Conservation (phyloP, 2,888 invertebrate species). For the Tiliacea citrago region DNA sequence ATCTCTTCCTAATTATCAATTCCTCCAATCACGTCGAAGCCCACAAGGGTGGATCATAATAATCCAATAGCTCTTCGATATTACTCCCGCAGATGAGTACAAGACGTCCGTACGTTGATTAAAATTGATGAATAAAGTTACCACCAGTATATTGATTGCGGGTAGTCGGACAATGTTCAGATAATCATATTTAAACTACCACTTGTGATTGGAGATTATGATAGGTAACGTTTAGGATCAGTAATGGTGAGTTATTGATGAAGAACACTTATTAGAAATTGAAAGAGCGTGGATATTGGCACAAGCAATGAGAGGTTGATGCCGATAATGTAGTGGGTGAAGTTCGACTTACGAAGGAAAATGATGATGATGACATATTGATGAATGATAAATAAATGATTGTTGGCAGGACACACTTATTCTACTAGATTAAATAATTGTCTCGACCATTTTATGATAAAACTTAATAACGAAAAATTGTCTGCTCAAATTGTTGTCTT, state of each 20-base stretch:
- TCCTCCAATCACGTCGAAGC: slow-evolving; percentile 38
- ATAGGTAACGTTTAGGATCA: slow-evolving; percentile 18
- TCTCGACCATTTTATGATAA: too few relatives aligned
- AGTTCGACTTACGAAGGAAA: background rate
- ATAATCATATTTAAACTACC: slow-evolving; percentile 33
- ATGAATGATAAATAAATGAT: too few relatives aligned
- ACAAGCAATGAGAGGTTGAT: background rate
- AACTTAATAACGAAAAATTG: too few relatives aligned
- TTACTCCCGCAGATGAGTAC: slow-evolving; percentile 60
- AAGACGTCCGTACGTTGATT: slow-evolving; percentile 66
- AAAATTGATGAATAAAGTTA: slow-evolving; percentile 76
- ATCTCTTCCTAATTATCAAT: slow-evolving; percentile 34
- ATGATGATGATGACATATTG: background rate
- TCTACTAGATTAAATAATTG: too few relatives aligned
- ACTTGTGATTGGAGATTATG: slow-evolving; percentile 42
- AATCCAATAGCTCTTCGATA: slow-evolving; percentile 49
- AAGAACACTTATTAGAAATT: background rate
- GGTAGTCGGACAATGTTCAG: slow-evolving; percentile 36
- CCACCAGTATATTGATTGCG: slow-evolving; percentile 59
- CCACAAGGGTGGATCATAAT: slow-evolving; percentile 27
- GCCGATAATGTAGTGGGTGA: background rate
- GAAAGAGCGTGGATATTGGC: background rate
- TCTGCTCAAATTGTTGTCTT: too few relatives aligned
- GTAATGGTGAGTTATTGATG: background rate
- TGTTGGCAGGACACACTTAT: too few relatives aligned